Conservation (phyloP, 2,797 vertebrate genomes). For the Semaprochilodus insignis region DNA sequence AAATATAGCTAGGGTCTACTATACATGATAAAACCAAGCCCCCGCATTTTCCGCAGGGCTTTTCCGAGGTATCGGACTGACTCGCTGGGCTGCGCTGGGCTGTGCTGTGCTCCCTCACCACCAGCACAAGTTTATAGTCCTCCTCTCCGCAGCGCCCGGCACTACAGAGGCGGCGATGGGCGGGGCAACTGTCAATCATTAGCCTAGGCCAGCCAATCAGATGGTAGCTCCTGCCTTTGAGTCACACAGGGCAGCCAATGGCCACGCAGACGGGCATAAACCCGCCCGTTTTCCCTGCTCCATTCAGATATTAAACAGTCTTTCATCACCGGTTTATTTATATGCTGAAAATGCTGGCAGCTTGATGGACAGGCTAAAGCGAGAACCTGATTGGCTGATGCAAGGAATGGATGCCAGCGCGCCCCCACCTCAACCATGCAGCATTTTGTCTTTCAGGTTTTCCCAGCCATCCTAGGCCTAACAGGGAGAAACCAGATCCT, state of each 20-base stretch:
- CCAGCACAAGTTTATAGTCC: neutral
- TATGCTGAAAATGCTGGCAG: neutral
- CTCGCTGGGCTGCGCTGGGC: too few relatives aligned
- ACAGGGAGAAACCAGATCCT: too few relatives aligned
- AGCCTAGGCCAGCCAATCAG: neutral
- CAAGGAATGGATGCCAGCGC: neutral
- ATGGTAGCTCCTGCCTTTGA: neutral
- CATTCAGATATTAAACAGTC: neutral
- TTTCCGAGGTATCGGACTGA: neutral
- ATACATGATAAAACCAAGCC: neutral
- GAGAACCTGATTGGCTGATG: neutral
- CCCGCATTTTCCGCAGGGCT: neutral
- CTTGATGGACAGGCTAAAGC: neutral
- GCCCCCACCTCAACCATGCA: neutral
- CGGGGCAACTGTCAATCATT: neutral
- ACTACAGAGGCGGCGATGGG: neutral
- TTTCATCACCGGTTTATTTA: neutral
- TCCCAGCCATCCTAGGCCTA: too few relatives aligned
- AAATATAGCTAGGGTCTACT: neutral
- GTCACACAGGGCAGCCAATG: neutral
- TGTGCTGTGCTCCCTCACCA: neutral
- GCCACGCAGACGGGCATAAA: neutral
- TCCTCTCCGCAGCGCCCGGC: constrained; percentile 6
- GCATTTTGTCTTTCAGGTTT: neutral
- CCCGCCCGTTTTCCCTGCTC: neutral